Base-by-base conservation (phyloP, 2,888 invertebrate species). In the Abrostola tripartita region DNA sequence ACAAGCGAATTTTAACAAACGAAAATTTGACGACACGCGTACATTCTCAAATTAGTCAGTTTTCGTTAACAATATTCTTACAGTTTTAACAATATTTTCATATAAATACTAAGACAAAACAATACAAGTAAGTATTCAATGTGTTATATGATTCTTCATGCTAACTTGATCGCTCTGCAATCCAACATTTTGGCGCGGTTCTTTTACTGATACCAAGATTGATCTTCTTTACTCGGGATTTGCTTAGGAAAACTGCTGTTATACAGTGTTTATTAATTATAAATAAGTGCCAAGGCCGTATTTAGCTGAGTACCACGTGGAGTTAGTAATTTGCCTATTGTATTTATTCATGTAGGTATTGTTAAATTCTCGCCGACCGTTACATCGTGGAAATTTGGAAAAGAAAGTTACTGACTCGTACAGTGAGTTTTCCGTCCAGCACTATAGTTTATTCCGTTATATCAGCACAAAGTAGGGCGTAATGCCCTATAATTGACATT, bases 131-230 rank as follows among this genome's bases (percentile, higher is more conserved):
- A 79, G 77, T 78, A 65, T 53, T 65, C 37, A n/a, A 14, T 7
- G 53, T 40, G 35, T 41, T 52, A 36, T 8, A 51, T 37, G 12
- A 35, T 61, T 61, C 40, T 44, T 44, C 37, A 35, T 59, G n/a
- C 12, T 11, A 61, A 36, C n/a, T 53, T 49, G 60, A 61, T 37
- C 11, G 42, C 41, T 61, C 37, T 14, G 12, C 12, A 62, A 36
- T 52, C 37, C 35, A 52, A 51, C 14, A 64, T 78, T 78, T 79
- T 78, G 78, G 78, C 78, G 78, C 74, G 74, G 64, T 70, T 73
- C 56, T 58, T 57, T 35, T n/a, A 61, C 1, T 35, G n/a, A 44
- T 37, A n/a, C 41, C 59, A n/a, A 37, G 14, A 64, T 50, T 37
- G 37, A 7, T 50, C 0, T 24, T 47, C n/a, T 52, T 61, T 47